Evolutionary conservation across 1,140 invertebrate species (phyloP).

Genomic region (Meteorus sp.): DNA sequence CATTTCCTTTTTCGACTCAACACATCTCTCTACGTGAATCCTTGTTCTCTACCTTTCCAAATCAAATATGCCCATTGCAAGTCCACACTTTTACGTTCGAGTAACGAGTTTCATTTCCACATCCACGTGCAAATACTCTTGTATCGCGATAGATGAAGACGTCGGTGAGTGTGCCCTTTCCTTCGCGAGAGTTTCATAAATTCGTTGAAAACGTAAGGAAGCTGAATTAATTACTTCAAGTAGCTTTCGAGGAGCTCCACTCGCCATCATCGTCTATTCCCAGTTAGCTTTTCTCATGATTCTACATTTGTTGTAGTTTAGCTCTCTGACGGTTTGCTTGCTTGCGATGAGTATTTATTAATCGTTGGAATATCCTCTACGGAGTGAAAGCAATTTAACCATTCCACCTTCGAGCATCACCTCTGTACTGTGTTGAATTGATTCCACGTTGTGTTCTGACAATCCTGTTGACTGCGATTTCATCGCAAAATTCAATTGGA

Average conservation of each 20-base stretch:
- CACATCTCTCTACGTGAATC: too few species aligned
- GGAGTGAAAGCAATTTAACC: constrained; percentile 11
- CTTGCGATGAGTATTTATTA: constrained; percentile 5
- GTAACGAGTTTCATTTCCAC: too few species aligned
- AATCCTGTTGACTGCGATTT: constrained; percentile 10
- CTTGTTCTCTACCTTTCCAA: too few species aligned
- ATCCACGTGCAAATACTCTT: too few species aligned
- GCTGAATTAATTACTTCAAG: neutral
- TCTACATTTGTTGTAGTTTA: too few species aligned
- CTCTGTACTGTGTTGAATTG: constrained; percentile 17
- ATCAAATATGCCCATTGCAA: too few species aligned
- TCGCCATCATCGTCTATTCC: too few species aligned
- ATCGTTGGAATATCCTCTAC: neutral
- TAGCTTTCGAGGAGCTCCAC: neutral
- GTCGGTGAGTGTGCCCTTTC: too few species aligned
- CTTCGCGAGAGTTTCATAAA: neutral
- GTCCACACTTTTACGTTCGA: neutral
- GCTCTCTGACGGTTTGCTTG: too few species aligned
- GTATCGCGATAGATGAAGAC: too few species aligned
- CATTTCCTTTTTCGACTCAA: neutral
- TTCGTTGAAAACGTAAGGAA: neutral
- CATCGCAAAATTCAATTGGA: constrained; percentile 25
- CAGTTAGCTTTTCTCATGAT: too few species aligned
- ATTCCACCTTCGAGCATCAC: too few species aligned
- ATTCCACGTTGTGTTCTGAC: neutral